A percentile compares a stretch with the other conserved stretches of the same genome.
Evolutionary conservation across 2,113 vertebrate species (phyloP).

Genomic region (Murina feae): DNA sequence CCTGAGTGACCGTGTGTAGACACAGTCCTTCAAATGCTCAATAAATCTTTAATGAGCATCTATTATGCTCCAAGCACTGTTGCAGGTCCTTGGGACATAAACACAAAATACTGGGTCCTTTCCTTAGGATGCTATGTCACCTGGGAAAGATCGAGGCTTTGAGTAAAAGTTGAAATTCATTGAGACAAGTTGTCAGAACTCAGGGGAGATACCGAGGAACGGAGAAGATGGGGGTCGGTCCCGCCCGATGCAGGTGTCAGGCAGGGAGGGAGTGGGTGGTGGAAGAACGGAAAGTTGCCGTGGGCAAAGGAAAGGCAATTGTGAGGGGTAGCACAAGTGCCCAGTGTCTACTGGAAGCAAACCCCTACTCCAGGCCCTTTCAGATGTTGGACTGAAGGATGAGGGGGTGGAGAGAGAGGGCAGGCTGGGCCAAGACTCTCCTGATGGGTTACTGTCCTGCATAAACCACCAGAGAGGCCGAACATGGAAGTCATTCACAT

Average conservation of each 20-base stretch:
- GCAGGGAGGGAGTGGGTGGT: no score
- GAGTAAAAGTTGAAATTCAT: neutral
- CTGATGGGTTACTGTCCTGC: neutral
- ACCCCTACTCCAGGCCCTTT: neutral
- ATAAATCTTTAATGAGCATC: neutral
- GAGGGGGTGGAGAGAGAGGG: neutral
- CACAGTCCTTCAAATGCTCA: neutral
- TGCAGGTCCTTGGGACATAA: neutral
- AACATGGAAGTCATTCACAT: neutral
- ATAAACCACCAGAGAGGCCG: neutral
- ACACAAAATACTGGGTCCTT: neutral
- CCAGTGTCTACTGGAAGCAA: neutral
- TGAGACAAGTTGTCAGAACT: neutral
- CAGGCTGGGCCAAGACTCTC: neutral
- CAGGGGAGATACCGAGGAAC: no score
- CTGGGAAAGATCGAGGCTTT: neutral
- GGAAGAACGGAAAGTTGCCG: neutral
- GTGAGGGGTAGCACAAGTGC: neutral
- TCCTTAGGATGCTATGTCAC: neutral
- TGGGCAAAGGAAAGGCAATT: neutral
- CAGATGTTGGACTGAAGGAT: neutral
- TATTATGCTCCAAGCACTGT: neutral
- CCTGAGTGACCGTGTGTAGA: fast-evolving
- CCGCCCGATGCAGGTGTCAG: neutral
- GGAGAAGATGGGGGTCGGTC: fast-evolving